Evolutionary conservation across 2,113 vertebrate species (phyloP).

Genomic region (Myotis yumanensis): DNA sequence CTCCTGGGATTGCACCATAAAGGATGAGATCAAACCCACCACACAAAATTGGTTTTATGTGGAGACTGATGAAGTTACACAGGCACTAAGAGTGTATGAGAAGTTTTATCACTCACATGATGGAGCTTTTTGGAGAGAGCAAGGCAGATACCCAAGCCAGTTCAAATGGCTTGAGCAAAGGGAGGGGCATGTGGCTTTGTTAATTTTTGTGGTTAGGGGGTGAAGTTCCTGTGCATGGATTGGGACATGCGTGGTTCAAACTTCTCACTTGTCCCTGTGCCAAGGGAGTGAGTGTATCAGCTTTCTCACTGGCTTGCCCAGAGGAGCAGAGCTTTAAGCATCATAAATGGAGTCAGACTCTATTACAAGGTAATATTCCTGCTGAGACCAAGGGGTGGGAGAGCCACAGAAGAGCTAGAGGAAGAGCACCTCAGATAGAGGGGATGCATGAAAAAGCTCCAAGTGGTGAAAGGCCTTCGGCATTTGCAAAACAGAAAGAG

Average conservation of each 20-base stretch:
- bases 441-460: background rate
- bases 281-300: background rate
- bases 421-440: background rate
- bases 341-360: background rate
- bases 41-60: background rate
- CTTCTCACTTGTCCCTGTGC: background rate
- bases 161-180: background rate
- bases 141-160: background rate
- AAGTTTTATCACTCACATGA: background rate
- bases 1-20: background rate
- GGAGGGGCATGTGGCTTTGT: background rate
- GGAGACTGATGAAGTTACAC: background rate
- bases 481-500: background rate
- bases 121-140: background rate
- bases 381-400: background rate
- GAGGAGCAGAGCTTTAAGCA: background rate
- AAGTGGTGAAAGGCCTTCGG: background rate
- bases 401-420: background rate
- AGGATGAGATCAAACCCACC: background rate
- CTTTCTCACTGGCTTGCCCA: background rate
- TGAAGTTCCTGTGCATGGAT: background rate
- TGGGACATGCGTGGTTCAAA: background rate
- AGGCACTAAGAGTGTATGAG: background rate
- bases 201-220: background rate
- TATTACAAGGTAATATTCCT: background rate